Percentiles rank a stretch among this genome's conserved stretches.
phyloP scores from a whole-genome alignment of 2,797 vertebrate genomes.

The Jordanella pulchra region DNA sequence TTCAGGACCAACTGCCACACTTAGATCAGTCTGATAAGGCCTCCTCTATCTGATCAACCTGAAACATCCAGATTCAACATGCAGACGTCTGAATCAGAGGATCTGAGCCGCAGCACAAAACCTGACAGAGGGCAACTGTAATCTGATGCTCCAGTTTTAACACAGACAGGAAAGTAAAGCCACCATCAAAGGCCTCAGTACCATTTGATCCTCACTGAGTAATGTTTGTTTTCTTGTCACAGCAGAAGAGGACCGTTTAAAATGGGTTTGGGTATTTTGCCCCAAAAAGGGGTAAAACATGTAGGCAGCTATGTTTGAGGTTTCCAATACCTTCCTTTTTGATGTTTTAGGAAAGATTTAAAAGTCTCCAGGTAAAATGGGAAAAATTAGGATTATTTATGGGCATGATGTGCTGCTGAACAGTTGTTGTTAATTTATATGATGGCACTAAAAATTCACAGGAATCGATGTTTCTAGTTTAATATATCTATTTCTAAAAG shows the following conservation, averaged over 20 bases:
- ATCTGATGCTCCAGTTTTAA: conserved; percentile 57
- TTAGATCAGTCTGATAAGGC: conserved; percentile 61
- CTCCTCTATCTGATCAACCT: conserved; percentile 64
- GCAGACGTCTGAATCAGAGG: conserved; percentile 52
- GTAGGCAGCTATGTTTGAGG: conserved; percentile 13
- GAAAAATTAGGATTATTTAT: conserved; percentile 62
- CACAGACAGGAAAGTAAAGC: conserved; percentile 57
- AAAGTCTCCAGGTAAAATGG: conserved; percentile 38
- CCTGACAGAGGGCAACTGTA: conserved; percentile 57
- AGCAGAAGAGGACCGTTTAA: conserved; percentile 5
- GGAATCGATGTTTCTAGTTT: not conserved
- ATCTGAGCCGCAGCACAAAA: conserved; percentile 53
- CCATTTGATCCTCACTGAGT: conserved; percentile 52
- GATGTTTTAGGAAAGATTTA: conserved; percentile 33
- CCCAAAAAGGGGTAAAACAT: not conserved
- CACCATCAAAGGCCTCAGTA: conserved; percentile 63
- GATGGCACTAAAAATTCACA: conserved; percentile 42
- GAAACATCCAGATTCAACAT: conserved; percentile 57
- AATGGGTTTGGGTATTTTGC: conserved; percentile 1
- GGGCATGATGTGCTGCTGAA: not conserved
- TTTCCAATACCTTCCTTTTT: conserved; percentile 40
- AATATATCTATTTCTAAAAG: not conserved
- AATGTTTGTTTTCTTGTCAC: conserved; percentile 24
- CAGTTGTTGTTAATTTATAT: conserved; percentile 29
- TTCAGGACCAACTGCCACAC: conserved; percentile 45